Evolutionary conservation across 2,113 vertebrate genomes (phyloP), one percentile per base, ranked within the genome.

Genomic region (Misgurnus anguillicaudatus): DNA sequence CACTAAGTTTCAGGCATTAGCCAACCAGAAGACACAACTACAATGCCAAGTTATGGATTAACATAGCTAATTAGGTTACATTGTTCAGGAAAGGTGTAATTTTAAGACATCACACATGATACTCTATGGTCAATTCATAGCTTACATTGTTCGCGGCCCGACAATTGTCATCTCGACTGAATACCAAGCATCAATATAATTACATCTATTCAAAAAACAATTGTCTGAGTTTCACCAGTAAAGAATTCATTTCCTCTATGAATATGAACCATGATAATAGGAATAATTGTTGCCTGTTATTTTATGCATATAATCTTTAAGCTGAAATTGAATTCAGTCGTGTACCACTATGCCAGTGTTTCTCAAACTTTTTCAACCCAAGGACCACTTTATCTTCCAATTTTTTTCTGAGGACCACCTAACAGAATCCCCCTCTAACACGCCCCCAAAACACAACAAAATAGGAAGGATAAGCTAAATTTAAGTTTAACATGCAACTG

Each of bases 11-110:
- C 77, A 72, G 60, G 14, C 21, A 42, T 2, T 10, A 66, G 21
- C 9, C 19, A n/a, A 17, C 3, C 47, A 1, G 19, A 19, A 14
- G 39, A 58, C 55, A 42, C 6, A 31, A 5, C 21, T 19, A 45
- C 61, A 42, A 36, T 21, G 61, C n/a, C 16, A 24, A 60, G 75
- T 79, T n/a, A 58, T 6, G 19, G 21, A 10, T 19, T 64, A n/a
- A 61, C 6, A 36, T 48, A 79, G 47, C 24, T 64, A 68, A 82
- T 75, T 80, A 75, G 63, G 39, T 68, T 39, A 24, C 63, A 80
- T 75, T 80, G 71, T 80, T 80, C 70, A 47, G n/a, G 9, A 65
- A 73, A 80, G 69, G 71, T 55, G 13, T 68, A 38, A 47, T 61
- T 70, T 61, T 19, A 76, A 48, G 74, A 48, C 45, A 53, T 65